Evolutionary conservation across 2,888 invertebrate species (phyloP).

Genomic region (Parnassius mnemosyne): DNA sequence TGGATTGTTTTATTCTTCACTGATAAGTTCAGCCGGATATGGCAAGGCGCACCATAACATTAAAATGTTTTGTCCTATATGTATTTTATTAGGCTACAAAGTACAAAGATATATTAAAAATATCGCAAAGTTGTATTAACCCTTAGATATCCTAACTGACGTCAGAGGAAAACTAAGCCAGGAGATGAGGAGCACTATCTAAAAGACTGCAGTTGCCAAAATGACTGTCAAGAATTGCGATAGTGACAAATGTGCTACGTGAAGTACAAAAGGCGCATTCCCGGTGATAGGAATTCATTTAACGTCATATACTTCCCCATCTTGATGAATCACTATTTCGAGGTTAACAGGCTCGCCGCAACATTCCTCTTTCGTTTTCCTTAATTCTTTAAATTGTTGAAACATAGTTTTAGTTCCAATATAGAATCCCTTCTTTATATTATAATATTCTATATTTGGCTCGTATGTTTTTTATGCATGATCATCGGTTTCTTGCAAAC

Average conservation of each 20-base stretch:
- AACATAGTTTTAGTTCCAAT: neutral
- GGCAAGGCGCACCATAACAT: neutral
- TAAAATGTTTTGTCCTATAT: neutral
- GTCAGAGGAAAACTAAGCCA: too few relatives aligned
- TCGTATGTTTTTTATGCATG: too few relatives aligned
- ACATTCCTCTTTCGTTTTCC: slow-evolving; percentile 16
- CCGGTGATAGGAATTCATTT: slow-evolving; percentile 12
- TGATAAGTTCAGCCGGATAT: slow-evolving; percentile 26
- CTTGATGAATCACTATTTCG: slow-evolving; percentile 20
- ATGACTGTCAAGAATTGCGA: neutral
- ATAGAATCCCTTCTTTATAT: neutral
- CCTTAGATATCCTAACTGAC: too few relatives aligned
- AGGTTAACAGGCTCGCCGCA: slow-evolving; percentile 15
- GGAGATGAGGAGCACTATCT: too few relatives aligned
- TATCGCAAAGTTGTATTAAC: too few relatives aligned
- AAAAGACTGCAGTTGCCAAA: too few relatives aligned
- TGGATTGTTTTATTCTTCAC: slow-evolving; percentile 8
- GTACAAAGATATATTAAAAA: too few relatives aligned
- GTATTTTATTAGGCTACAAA: too few relatives aligned
- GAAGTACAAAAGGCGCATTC: neutral
- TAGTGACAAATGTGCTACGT: neutral
- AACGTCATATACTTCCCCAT: slow-evolving; percentile 7
- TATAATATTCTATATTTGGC: neutral
- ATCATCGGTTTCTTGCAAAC: too few relatives aligned
- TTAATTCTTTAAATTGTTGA: slow-evolving; percentile 7